Evolutionary conservation across 2,888 invertebrate genomes (phyloP), one percentile per base, ranked within the genome.

Genomic region (Sicus ferrugineus): DNA sequence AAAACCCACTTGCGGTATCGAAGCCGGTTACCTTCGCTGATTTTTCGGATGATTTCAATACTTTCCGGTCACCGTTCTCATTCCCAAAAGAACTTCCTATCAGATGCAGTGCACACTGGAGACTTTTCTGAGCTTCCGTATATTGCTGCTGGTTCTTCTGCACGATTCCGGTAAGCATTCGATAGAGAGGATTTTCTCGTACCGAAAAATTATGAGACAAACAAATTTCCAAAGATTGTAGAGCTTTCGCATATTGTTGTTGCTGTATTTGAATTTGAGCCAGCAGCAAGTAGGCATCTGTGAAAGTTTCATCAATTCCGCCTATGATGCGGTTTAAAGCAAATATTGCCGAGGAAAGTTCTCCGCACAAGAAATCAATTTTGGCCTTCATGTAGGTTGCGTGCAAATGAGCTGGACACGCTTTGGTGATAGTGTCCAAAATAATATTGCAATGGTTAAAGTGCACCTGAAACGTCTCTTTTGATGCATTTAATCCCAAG

Each of bases 171-270:
- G 91, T 90, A 1, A 97, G 89, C 72, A 96, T 89, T 85, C 97
- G 95, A 81, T 95, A 98, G 81, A 96, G 87, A 0, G 97, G 94
- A 84, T 94, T 93, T 71, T 97, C 96, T 74, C 97, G 87, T 0
- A 98, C 92, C 85, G 94, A 92, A 81, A 98, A 97, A 84, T 97
- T 95, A 80, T 94, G 93, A 79, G 96, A 96, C 16, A 98, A 86
- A 69, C 95, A 96, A 74, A 93, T 89, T 86, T 98, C 97, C 58
- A 98, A 86, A 68, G 91, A 92, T 82, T 96, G 95, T 14, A 92
- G 89, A 0, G 97, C 97, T 79, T 92, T 89, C 21, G 91, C 89
- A 77, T 89, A 93, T 58, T 89, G 87, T 48, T 89, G 88, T 78
- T 91, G 90, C 70, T 90, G 89, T 6, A 95, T 88, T 75, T 93